Evolutionary conservation across 30 jellyfish, hydroid and myxozoan species (phyloP), one percentile per base, ranked within the genome.

Genomic region (Aurelia coerulea): DNA sequence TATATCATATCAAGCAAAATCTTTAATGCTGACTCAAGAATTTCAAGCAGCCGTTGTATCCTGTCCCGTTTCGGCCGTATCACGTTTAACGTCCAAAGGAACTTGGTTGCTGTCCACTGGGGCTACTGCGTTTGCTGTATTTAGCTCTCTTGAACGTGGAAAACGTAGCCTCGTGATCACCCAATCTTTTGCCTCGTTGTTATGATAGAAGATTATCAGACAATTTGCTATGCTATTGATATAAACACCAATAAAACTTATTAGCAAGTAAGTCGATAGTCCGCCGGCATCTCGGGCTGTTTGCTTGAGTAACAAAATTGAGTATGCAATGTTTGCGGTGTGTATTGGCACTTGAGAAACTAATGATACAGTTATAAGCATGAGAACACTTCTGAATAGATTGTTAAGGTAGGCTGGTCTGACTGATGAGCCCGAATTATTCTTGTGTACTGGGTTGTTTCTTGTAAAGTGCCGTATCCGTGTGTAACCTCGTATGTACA

Each of bases 371-470:
- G 19, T 19, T 19, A 68, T 23, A 68, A 68, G 78, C 18, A 68
- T 16, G 5, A 68, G 51, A 2, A 68, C 78, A 68, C 54, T 68
- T 29, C 42, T 68, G 78, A n/a, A 68, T 10, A 68, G 42, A 16
- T 68, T 49, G 19, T 33, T 19, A 10, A 68, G 29, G 51, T 68
- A 68, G 51, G 52, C 42, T n/a, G 78, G 78, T n/a, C 78, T 49
- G 12, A 49, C 78, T 16, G 37, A 60, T 23, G 58, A 33, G 46
- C 23, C 51, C 18, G 46, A n/a, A 19, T 33, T 10, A 49, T 19
- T 68, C 9, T 37, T 15, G 52, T 68, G 42, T n/a, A 68, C 52
- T 33, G 62, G 78, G 78, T 68, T 68, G 29, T 68, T n/a, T 68
- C 2, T 35, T 4, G 52, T 33, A 10, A n/a, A 68, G 10, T 60